These are phyloP conservation scores for Gymnogyps californianus DNA, from an alignment of 2,113 vertebrate species.

Conservation along the genomic window DNA sequence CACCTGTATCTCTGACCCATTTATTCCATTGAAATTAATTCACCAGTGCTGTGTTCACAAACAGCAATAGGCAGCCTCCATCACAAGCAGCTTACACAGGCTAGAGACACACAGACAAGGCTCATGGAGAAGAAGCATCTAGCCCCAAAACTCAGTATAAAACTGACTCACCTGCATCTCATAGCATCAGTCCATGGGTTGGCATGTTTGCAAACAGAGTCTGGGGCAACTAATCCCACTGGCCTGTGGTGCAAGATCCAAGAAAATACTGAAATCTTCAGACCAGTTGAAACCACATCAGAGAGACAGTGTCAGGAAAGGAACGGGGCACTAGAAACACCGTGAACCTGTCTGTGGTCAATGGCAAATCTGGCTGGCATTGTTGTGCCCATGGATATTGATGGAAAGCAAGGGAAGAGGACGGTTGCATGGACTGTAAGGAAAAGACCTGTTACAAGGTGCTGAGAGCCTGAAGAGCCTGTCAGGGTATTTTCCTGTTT, in stretches of 20 bases:
- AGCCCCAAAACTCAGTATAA: neutral
- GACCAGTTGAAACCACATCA: neutral
- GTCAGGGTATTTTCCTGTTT: neutral
- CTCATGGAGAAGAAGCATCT: neutral
- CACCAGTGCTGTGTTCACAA: neutral
- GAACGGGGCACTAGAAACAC: neutral
- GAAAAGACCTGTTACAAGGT: neutral
- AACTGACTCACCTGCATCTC: neutral
- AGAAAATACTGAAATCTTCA: neutral
- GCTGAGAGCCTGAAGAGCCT: neutral
- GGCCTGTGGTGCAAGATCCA: neutral
- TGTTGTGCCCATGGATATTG: neutral
- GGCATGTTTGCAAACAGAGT: neutral
- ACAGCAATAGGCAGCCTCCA: neutral
- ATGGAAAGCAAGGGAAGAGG: neutral
- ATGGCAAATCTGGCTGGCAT: neutral
- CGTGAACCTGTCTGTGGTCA: neutral
- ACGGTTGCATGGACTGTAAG: neutral
- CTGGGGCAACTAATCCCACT: neutral
- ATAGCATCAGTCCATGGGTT: neutral
- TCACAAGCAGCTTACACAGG: neutral
- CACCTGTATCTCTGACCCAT: neutral
- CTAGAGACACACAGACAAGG: neutral
- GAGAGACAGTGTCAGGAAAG: neutral
- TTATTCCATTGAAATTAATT: neutral